These are phyloP conservation scores for Trichoplusia ni DNA, from an alignment of 1,140 invertebrate genomes.

Conservation along the genomic window DNA sequence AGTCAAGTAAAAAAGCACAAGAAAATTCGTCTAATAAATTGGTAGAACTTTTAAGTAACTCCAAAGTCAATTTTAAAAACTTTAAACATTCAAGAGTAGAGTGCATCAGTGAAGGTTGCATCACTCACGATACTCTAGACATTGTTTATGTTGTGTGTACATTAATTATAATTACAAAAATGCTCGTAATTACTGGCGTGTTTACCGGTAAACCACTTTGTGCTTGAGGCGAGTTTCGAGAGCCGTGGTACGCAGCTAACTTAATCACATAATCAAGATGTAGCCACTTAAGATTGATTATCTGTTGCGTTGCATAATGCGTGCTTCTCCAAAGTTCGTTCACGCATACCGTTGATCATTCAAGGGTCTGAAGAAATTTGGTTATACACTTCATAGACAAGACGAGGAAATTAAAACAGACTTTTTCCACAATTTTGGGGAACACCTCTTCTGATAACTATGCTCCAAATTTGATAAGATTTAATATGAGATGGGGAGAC, in stretches of 20 bases:
- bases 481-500: too few relatives aligned
- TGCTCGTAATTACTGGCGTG: constrained; percentile 17
- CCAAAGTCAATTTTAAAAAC: too few relatives aligned
- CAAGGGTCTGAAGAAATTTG: too few relatives aligned
- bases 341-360: neutral
- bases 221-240: constrained; percentile 30
- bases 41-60: too few relatives aligned
- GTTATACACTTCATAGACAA: too few relatives aligned
- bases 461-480: too few relatives aligned
- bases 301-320: constrained; percentile 46
- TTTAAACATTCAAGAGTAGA: too few relatives aligned
- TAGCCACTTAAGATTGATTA: constrained; percentile 55
- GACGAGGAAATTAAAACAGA: too few relatives aligned
- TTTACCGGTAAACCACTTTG: constrained; percentile 11
- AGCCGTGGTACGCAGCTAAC: constrained; percentile 41
- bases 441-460: too few relatives aligned
- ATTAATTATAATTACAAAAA: constrained; percentile 27
- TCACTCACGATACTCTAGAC: neutral
- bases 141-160: constrained; percentile 1
- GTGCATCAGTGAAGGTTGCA: constrained; percentile 8
- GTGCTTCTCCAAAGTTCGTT: constrained; percentile 38
- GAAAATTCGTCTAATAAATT: too few relatives aligned
- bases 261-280: constrained; percentile 63
- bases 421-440: too few relatives aligned
- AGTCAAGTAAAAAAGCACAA: too few relatives aligned